Conservation (phyloP, 2,888 invertebrate genomes). For the Phyllotreta striolata region DNA sequence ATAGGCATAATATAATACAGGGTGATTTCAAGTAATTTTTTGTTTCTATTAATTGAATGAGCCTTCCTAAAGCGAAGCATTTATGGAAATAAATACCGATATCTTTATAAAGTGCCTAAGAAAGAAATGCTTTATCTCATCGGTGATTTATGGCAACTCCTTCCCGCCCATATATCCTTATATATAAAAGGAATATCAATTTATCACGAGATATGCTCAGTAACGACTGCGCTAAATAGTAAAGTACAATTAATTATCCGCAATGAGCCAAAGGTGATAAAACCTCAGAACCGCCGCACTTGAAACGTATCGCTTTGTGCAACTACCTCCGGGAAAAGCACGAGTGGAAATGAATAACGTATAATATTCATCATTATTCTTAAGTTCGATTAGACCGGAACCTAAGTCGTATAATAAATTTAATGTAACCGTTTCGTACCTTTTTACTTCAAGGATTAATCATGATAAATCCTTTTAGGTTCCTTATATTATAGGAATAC, state of each 20-base stretch:
- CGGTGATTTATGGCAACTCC: slow-evolving; percentile 35
- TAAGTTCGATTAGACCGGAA: slow-evolving; percentile 15
- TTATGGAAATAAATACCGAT: slow-evolving; percentile 18
- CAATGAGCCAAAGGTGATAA: slow-evolving; percentile 33
- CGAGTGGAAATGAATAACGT: slow-evolving; percentile 23
- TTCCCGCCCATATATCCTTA: slow-evolving; percentile 35
- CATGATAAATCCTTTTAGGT: too few relatives aligned
- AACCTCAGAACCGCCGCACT: slow-evolving; percentile 28
- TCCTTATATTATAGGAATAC: too few relatives aligned
- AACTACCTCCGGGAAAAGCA: slow-evolving; percentile 27
- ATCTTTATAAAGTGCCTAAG: slow-evolving; percentile 2
- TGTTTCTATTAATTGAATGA: too few relatives aligned
- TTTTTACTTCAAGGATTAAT: too few relatives aligned
- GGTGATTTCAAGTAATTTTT: too few relatives aligned
- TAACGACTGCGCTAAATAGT: slow-evolving; percentile 32
- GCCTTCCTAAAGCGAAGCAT: background rate
- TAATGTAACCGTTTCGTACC: too few relatives aligned
- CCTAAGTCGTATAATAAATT: slow-evolving; percentile 11
- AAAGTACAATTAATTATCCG: slow-evolving; percentile 30
- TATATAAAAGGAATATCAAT: slow-evolving; percentile 33
- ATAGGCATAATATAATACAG: too few relatives aligned
- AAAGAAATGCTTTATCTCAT: slow-evolving; percentile 33
- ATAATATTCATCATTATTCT: slow-evolving; percentile 21
- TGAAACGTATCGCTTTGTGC: slow-evolving; percentile 19
- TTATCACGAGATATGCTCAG: slow-evolving; percentile 30